Percentiles rank a stretch among this genome's conserved stretches.
These are phyloP conservation scores for Anhinga rufa DNA, from an alignment of 2,113 vertebrate genomes.

Conservation along the genomic window DNA sequence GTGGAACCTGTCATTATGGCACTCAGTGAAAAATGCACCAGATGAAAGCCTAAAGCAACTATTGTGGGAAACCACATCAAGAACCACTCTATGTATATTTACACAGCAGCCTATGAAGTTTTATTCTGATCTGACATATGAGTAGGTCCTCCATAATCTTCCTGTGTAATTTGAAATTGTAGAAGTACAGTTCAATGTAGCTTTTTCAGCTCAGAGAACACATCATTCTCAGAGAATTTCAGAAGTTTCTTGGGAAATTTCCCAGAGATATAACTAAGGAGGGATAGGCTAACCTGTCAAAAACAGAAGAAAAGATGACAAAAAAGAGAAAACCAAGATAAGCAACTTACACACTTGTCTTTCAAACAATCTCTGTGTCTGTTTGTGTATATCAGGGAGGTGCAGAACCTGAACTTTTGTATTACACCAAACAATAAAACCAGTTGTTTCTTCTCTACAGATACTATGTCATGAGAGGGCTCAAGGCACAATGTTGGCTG, in stretches of 20 bases:
- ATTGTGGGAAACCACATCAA: constrained; percentile 31
- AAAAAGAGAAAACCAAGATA: neutral
- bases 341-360: neutral
- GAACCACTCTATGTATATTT: neutral
- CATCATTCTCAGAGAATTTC: neutral
- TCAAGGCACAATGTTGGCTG: neutral
- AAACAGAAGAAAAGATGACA: neutral
- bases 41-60: constrained; percentile 23
- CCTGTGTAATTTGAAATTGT: constrained; percentile 3
- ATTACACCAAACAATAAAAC: neutral
- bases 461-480: neutral
- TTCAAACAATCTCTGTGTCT: neutral
- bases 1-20: constrained; percentile 14
- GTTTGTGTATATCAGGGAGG: neutral
- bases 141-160: constrained; percentile 9
- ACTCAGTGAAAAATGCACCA: constrained; percentile 15
- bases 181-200: neutral
- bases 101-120: neutral
- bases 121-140: constrained; percentile 3
- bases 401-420: neutral
- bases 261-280: neutral
- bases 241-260: neutral
- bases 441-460: neutral
- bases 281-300: neutral
- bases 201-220: constrained; percentile 21